Percentiles rank a stretch among this genome's conserved stretches.
phyloP scores from a whole-genome alignment of 2,797 vertebrate species.

The Oreochromis grahami region DNA sequence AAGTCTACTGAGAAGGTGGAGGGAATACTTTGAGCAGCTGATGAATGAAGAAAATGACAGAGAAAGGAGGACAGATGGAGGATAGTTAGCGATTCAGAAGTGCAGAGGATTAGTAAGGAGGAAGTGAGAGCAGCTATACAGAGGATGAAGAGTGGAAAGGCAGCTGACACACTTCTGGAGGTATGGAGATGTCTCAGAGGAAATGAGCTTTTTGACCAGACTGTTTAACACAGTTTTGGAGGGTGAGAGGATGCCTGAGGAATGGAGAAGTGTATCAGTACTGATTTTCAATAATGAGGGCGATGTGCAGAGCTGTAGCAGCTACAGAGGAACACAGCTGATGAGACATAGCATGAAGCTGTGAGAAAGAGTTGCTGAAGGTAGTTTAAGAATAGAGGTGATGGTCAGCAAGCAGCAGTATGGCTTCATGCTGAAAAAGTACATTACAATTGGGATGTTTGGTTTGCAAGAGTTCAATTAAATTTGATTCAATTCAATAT shows the following conservation, averaged over 20 bases:
- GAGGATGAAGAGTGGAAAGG: neutral
- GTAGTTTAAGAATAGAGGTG: neutral
- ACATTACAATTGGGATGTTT: neutral
- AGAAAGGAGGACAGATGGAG: neutral
- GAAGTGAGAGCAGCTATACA: neutral
- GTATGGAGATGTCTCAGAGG: neutral
- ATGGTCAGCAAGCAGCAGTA: neutral
- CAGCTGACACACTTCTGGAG: neutral
- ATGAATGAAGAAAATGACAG: neutral
- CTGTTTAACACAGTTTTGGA: neutral
- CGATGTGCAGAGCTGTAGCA: neutral
- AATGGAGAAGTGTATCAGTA: neutral
- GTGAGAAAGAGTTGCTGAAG: neutral
- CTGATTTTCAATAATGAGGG: neutral
- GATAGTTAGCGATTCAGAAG: neutral
- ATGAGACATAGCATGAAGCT: neutral
- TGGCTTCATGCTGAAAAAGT: rapidly evolving
- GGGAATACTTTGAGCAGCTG: neutral
- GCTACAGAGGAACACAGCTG: neutral
- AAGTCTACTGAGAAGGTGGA: neutral
- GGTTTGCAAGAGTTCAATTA: neutral
- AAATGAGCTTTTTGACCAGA: neutral
- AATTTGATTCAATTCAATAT: neutral
- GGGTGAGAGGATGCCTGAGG: neutral
- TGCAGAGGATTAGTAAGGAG: neutral